These are phyloP conservation scores for Salmo trutta DNA, from an alignment of 2,797 vertebrate species.

Conservation along the genomic window DNA sequence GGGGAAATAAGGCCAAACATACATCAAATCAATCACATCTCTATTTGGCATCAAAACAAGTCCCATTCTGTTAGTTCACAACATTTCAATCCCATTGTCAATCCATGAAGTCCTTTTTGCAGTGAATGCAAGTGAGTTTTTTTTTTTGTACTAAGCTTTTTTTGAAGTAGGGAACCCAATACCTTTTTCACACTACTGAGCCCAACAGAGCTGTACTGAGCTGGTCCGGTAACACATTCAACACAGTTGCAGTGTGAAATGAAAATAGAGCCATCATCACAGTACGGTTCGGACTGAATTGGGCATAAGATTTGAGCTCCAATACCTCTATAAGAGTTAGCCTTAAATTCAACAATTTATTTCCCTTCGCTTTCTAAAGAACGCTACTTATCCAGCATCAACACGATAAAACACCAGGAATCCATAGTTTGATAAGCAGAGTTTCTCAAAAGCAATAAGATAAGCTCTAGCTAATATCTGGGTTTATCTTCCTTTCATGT, in stretches of 20 bases:
- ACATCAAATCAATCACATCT: conserved; percentile 48
- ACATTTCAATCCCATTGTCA: conserved; percentile 38
- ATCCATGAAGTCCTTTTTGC: conserved; percentile 20
- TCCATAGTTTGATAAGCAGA: conserved; percentile 32
- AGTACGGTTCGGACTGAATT: not conserved
- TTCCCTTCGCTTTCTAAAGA: conserved; percentile 14
- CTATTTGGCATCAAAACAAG: conserved; percentile 73
- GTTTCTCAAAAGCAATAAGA: conserved; percentile 31
- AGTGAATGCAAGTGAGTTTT: conserved; percentile 23
- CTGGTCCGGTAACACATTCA: not conserved
- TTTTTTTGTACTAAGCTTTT: not conserved
- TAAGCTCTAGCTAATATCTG: conserved; percentile 32
- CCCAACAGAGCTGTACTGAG: not conserved
- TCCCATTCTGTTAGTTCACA: conserved; percentile 45
- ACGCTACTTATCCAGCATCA: conserved; percentile 33
- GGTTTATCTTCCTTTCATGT: conserved; percentile 27
- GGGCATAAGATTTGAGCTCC: not conserved
- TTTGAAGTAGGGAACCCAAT: not conserved
- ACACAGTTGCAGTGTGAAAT: not conserved
- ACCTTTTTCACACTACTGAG: not conserved
- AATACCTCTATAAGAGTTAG: not conserved
- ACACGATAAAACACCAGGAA: conserved; percentile 30
- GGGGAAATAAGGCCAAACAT: conserved; percentile 5
- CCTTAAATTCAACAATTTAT: not conserved
- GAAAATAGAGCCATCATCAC: not conserved